Conservation (phyloP, 2,113 vertebrate species). For the Rhea pennata region DNA sequence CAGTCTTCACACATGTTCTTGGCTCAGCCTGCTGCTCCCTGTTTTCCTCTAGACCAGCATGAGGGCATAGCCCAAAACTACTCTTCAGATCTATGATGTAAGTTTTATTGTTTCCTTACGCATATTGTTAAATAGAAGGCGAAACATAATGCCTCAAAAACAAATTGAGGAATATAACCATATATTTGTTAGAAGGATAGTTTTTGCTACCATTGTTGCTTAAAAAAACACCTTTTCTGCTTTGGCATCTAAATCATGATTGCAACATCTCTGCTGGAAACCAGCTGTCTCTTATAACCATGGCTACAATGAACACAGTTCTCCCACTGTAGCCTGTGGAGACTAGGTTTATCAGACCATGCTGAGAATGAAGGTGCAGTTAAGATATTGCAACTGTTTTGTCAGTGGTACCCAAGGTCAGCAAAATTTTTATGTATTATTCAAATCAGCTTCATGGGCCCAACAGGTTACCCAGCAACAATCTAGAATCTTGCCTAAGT, state of each 20-base stretch:
- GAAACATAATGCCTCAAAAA: constrained; percentile 40
- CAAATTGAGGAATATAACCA: constrained; percentile 20
- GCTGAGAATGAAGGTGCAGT: neutral
- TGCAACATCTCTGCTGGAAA: constrained; percentile 39
- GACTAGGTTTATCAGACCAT: neutral
- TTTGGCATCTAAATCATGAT: constrained; percentile 7
- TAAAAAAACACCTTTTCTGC: constrained; percentile 19
- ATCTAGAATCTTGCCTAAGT: neutral
- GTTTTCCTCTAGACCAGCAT: constrained; percentile 25
- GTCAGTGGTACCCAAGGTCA: neutral
- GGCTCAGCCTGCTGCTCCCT: neutral
- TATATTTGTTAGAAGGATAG: constrained; percentile 50
- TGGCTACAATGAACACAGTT: neutral
- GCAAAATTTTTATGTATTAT: neutral
- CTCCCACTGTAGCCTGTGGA: neutral
- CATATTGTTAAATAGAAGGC: constrained; percentile 49
- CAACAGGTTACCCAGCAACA: neutral
- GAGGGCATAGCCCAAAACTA: neutral
- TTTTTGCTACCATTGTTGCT: constrained; percentile 60
- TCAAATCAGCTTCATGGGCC: neutral
- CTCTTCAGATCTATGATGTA: constrained; percentile 42
- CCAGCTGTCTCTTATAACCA: neutral
- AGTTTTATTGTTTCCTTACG: constrained; percentile 64
- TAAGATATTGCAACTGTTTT: neutral
- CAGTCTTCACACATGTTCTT: constrained; percentile 47